A percentile compares a stretch with the other conserved stretches of the same genome.
Conservation (phyloP, 1,140 invertebrate species). For the Wasmannia auropunctata region DNA sequence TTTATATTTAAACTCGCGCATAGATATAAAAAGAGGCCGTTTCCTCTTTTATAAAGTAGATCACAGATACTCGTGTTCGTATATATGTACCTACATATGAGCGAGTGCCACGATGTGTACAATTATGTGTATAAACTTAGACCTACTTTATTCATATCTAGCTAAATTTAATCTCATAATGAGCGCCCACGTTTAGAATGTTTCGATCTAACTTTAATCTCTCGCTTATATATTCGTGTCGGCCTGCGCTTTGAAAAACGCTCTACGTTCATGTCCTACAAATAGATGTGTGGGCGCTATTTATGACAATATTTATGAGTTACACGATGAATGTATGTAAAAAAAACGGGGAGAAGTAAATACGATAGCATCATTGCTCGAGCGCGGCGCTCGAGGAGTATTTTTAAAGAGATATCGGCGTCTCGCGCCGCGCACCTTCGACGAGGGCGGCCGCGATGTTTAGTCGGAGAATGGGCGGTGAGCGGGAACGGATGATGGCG, state of each 20-base stretch:
- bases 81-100: background rate
- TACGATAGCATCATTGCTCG: background rate
- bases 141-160: slow-evolving; percentile 18
- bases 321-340: no score
- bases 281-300: background rate
- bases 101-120: background rate
- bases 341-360: background rate
- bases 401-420: slow-evolving; percentile 36
- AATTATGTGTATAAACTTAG: background rate
- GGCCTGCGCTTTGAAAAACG: background rate
- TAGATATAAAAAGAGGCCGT: background rate
- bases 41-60: background rate
- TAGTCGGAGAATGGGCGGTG: slow-evolving; percentile 15
- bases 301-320: background rate
- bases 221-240: background rate
- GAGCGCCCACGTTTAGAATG: background rate
- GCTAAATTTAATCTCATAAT: slow-evolving; percentile 28
- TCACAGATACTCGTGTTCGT: background rate
- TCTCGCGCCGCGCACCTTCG: no score
- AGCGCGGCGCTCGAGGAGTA: slow-evolving; percentile 24
- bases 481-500: slow-evolving; percentile 37
- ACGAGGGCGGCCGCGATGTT: slow-evolving; percentile 5
- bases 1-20: slow-evolving; percentile 35
- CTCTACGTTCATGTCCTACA: no score
- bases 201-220: slow-evolving; percentile 20